Conservation (phyloP, 2,113 vertebrate genomes). For the Catharus fuscescens region DNA sequence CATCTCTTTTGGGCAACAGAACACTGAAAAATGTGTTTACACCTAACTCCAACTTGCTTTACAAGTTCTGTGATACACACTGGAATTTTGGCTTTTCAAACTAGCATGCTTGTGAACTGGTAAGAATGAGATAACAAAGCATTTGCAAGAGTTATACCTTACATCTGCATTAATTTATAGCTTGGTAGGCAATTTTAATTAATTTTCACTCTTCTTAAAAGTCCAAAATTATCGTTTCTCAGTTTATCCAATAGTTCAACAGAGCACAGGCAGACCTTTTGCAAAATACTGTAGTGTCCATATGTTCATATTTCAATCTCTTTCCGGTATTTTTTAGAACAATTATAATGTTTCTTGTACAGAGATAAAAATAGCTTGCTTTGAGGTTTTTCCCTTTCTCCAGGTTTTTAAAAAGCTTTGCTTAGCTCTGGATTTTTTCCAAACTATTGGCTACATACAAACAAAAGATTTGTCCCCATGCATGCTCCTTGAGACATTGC, state of each 20-base stretch:
- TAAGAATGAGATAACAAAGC: constrained; percentile 31
- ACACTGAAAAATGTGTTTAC: constrained; percentile 13
- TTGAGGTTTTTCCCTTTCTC: neutral
- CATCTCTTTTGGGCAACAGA: constrained; percentile 42
- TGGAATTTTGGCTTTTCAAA: constrained; percentile 20
- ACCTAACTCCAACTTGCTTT: constrained; percentile 40
- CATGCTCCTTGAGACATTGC: neutral
- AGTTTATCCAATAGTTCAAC: neutral
- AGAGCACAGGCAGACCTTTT: neutral
- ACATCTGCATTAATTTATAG: constrained; percentile 56
- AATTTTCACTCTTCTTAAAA: constrained; percentile 35
- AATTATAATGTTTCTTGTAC: neutral
- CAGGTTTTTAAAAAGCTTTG: neutral
- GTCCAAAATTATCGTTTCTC: neutral
- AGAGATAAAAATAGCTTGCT: neutral
- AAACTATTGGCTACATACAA: neutral
- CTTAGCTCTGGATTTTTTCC: neutral
- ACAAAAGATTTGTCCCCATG: neutral
- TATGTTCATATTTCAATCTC: neutral
- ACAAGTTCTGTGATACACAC: constrained; percentile 22
- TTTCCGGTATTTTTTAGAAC: neutral
- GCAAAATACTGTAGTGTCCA: neutral
- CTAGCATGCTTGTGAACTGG: constrained; percentile 8
- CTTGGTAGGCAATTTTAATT: constrained; percentile 53
- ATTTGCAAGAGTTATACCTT: constrained; percentile 31